Percentiles rank a stretch among this genome's conserved stretches.
Evolutionary conservation across 2,797 vertebrate genomes (phyloP).

Genomic region (Eremophila alpestris): DNA sequence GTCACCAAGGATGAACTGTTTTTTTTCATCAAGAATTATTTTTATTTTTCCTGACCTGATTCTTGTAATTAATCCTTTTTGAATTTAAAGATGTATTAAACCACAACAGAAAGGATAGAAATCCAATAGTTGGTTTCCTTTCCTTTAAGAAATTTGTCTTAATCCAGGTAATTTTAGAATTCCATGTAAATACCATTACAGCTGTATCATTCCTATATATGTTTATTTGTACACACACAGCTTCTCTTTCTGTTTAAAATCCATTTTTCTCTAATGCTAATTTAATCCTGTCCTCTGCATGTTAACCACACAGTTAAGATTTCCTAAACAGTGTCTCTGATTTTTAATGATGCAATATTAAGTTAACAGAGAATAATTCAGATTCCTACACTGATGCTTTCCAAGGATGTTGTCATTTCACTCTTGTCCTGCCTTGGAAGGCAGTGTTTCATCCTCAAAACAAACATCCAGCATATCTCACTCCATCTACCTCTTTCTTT

Average conservation of each 20-base stretch:
- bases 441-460: not conserved
- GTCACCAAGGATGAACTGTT: not conserved
- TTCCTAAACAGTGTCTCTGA: not conserved
- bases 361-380: not conserved
- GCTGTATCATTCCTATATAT: not conserved
- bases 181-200: not conserved
- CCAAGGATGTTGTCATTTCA: not conserved
- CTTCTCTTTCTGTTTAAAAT: not conserved
- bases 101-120: not conserved
- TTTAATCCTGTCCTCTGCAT: not conserved
- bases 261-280: not conserved
- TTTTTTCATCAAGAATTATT: not conserved
- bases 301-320: not conserved
- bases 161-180: not conserved
- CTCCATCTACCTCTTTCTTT: not conserved
- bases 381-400: constrained; percentile 5
- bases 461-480: not conserved
- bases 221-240: not conserved
- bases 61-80: not conserved
- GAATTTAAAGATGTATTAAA: not conserved
- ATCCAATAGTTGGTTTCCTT: not conserved
- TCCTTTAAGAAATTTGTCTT: not conserved
- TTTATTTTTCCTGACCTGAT: not conserved
- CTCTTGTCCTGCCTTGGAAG: not conserved
- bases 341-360: not conserved